Base-by-base conservation (phyloP, 2,797 vertebrate genomes). In the Anniella stebbinsi region DNA sequence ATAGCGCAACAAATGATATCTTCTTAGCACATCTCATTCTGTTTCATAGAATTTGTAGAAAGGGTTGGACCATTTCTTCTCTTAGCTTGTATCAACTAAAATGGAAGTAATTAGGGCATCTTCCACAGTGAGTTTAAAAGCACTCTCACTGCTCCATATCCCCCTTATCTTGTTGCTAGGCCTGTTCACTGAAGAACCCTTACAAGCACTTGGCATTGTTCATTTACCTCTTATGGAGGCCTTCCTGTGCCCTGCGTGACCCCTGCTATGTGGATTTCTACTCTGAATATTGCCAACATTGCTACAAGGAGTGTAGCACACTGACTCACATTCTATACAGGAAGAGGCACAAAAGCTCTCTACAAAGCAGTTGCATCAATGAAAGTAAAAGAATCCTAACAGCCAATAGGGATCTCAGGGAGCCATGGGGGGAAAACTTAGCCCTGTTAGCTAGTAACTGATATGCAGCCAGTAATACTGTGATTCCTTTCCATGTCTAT, bases 141-240 rank as follows among this genome's bases (percentile, higher is more conserved):
- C 33, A 4, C n/a, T 84, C 72, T 84, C n/a, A 21, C 41, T 36
- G 38, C 54, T 90, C 86, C 38, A 80, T 85, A 60, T 21, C 72
- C 33, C 30, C 30, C 66, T 80, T 86, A 60, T 80, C 38, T 73
- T 86, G 51, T 38, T 48, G 33, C 18, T 66, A 73, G 54, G 77
- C 33, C 67, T 90, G 41, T n/a, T 81, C 38, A 57, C 67, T 81
- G 73, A 80, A 86, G 54, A 80, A 80, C 33, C 3, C 77, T 73
- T 25, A 73, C 82, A 81, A 25, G 38, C 38, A 75, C 54, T 90
- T 90, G 38, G n/a, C 41, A 86, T 82, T 90, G 89, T 73, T 81
- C 67, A 66, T 48, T 51, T 66, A 36, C 54, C 57, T 87, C 54
- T 80, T 86, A 63, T 72, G 38, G 57, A 60, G 38, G 63, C 17